Conservation (phyloP, 2,797 vertebrate species). For the Cyclopterus lumpus region DNA sequence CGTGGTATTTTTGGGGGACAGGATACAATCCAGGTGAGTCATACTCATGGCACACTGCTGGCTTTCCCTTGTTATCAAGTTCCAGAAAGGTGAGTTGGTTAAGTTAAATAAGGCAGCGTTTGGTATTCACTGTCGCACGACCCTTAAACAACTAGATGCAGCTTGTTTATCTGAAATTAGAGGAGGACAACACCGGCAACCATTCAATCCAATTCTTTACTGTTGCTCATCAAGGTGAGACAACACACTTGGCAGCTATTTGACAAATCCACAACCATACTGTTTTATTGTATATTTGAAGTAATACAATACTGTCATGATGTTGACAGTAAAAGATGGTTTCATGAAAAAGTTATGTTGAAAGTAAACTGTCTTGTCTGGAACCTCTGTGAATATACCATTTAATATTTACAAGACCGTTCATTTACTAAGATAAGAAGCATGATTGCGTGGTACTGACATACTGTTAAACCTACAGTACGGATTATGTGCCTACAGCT, state of each 20-base stretch:
- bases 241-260: neutral
- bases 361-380: neutral
- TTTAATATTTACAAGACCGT: neutral
- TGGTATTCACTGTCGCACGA: slow-evolving; percentile 12
- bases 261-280: neutral
- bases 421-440: neutral
- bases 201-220: neutral
- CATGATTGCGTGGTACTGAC: neutral
- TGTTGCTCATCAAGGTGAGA: neutral
- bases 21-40: slow-evolving; percentile 38
- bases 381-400: neutral
- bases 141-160: slow-evolving; percentile 4
- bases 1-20: slow-evolving; percentile 42
- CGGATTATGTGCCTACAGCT: neutral
- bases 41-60: slow-evolving; percentile 13
- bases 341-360: neutral
- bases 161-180: neutral
- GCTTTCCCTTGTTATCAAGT: slow-evolving; percentile 14
- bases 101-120: slow-evolving; percentile 25
- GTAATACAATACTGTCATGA: neutral
- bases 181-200: neutral
- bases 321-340: neutral
- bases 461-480: neutral
- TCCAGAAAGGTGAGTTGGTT: slow-evolving; percentile 13
- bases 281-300: neutral